Percentiles rank a stretch among this genome's conserved stretches.
These are phyloP conservation scores for Sander vitreus DNA, from an alignment of 2,113 vertebrate genomes.

Conservation along the genomic window DNA sequence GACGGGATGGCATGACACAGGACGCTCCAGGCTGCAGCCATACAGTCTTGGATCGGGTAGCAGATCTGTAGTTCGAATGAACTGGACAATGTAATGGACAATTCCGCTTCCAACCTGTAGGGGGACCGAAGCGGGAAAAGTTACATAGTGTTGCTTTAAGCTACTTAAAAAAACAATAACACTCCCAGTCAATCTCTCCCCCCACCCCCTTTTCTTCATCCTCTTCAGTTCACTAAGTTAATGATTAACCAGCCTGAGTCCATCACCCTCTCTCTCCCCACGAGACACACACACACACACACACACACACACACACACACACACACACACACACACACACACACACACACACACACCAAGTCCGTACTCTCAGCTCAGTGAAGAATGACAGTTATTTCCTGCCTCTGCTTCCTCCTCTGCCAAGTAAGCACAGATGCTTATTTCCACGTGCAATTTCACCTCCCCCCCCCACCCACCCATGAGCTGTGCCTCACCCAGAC, in stretches of 20 bases:
- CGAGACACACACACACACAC: conserved; percentile 14
- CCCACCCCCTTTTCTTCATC: conserved; percentile 35
- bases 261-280: conserved; percentile 39
- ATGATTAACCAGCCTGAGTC: conserved; percentile 77
- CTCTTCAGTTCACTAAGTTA: conserved; percentile 66
- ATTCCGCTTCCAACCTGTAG: too few relatives aligned
- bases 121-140: too few relatives aligned
- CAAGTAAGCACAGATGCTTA: conserved; percentile 80
- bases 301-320: conserved; percentile 17
- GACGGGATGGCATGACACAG: too few relatives aligned
- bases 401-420: conserved; percentile 75
- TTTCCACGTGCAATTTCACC: conserved; percentile 75
- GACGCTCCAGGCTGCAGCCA: too few relatives aligned
- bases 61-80: too few relatives aligned
- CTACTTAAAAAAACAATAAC: conserved; percentile 26
- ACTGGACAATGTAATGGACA: too few relatives aligned
- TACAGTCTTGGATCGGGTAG: too few relatives aligned
- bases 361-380: conserved; percentile 45
- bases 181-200: background rate
- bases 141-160: background rate
- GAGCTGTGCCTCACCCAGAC: conserved; percentile 73
- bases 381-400: conserved; percentile 82
- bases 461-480: conserved; percentile 49
- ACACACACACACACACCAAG: conserved; percentile 1
- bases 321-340: conserved; percentile 2